These are phyloP conservation scores for Rhamphomyia laevipes DNA, from an alignment of 2,888 invertebrate genomes.

Conservation along the genomic window DNA sequence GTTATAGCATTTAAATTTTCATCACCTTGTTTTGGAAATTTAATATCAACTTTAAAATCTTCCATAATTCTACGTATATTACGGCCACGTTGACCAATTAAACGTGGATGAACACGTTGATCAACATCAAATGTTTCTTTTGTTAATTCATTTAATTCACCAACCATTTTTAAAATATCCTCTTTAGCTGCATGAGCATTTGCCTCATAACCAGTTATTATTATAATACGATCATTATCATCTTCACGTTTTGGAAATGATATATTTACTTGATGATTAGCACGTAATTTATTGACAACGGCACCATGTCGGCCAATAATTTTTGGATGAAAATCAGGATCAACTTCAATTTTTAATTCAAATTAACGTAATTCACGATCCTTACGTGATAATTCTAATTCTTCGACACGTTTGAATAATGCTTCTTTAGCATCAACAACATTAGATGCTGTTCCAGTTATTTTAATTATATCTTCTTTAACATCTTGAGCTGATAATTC, in stretches of 20 bases:
- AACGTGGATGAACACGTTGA: conserved; percentile 75
- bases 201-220: conserved; percentile 85
- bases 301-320: conserved; percentile 89
- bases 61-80: conserved; percentile 85
- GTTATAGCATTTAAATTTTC: conserved; percentile 72
- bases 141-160: conserved; percentile 66
- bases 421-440: conserved; percentile 76
- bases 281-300: conserved; percentile 84
- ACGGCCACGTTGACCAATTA: conserved; percentile 83
- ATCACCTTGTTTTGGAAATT: conserved; percentile 75
- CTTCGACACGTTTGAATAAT: conserved; percentile 66
- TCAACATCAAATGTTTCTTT: conserved; percentile 77
- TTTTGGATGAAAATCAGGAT: conserved; percentile 89
- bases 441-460: conserved; percentile 73
- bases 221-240: conserved; percentile 71
- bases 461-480: conserved; percentile 73
- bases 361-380: conserved; percentile 77
- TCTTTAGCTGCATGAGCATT: conserved; percentile 77
- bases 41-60: conserved; percentile 85
- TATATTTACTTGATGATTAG: conserved; percentile 84
- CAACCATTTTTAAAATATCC: conserved; percentile 86
- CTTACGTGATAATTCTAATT: conserved; percentile 69
- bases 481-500: conserved; percentile 74
- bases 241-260: conserved; percentile 82
- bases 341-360: conserved; percentile 76